Conservation (phyloP, 2,888 invertebrate species). For the Callyntrura sp. region DNA sequence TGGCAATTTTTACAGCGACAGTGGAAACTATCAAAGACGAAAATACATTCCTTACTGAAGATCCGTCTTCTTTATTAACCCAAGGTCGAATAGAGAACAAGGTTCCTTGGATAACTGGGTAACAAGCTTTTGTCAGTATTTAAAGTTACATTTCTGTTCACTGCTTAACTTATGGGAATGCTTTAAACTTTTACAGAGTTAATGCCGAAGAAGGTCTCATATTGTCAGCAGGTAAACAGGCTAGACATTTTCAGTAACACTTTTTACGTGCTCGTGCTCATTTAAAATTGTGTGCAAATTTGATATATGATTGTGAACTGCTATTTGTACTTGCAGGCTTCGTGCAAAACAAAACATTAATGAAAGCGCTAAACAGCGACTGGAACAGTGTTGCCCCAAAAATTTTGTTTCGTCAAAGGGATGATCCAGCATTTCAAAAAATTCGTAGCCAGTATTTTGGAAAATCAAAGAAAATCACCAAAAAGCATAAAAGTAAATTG, state of each 20-base stretch:
- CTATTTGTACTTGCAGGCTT: constrained; percentile 53
- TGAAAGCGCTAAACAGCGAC: constrained; percentile 63
- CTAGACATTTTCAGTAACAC: too few species aligned
- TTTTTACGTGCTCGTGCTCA: too few species aligned
- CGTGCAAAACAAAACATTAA: constrained; percentile 69
- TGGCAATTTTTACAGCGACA: constrained; percentile 75
- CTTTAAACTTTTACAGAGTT: too few species aligned
- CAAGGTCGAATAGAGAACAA: constrained; percentile 76
- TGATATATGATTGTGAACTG: too few species aligned
- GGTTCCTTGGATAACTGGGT: constrained; percentile 81
- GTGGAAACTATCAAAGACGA: constrained; percentile 81
- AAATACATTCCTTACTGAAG: constrained; percentile 80
- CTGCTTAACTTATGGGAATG: too few species aligned
- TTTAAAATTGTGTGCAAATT: too few species aligned
- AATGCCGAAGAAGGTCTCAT: constrained; percentile 81
- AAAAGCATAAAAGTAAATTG: constrained; percentile 61
- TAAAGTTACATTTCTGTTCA: too few species aligned
- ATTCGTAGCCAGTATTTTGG: constrained; percentile 75
- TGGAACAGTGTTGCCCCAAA: constrained; percentile 74
- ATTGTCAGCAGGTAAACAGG: constrained; percentile 65
- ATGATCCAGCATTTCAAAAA: constrained; percentile 69
- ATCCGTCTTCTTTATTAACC: constrained; percentile 75
- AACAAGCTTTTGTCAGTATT: too few species aligned
- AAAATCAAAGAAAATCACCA: constrained; percentile 60
- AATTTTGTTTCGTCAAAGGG: constrained; percentile 69